phyloP scores from a whole-genome alignment of 2,113 vertebrate genomes.

The Ranitomeya imitator region DNA sequence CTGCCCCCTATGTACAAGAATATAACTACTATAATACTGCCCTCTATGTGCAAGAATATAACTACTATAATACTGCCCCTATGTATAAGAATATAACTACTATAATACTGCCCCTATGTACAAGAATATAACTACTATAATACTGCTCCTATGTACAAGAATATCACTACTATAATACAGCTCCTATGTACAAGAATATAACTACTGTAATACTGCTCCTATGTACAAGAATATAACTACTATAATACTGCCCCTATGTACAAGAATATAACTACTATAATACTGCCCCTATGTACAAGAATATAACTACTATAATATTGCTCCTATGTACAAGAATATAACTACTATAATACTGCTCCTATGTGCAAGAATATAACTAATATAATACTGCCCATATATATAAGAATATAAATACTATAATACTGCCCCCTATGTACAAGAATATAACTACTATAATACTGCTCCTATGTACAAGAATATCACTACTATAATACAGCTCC shows the following conservation, averaged over 20 bases:
- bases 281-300: constrained; percentile 10
- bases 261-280: constrained; percentile 11
- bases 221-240: constrained; percentile 4
- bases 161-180: constrained; percentile 11
- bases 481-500: too few species aligned
- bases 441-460: too few species aligned
- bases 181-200: constrained; percentile 10
- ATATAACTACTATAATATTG: constrained; percentile 5
- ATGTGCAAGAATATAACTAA: too few species aligned
- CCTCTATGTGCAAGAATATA: too few species aligned
- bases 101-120: too few species aligned
- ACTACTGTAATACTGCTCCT: constrained; percentile 7
- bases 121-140: not conserved
- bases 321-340: constrained; percentile 4
- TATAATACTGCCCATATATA: too few species aligned
- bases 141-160: not conserved
- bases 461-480: too few species aligned
- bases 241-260: not conserved
- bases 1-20: too few species aligned
- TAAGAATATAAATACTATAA: too few species aligned
- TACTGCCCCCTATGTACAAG: too few species aligned
- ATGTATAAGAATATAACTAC: too few species aligned
- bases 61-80: not conserved
- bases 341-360: not conserved
- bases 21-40: too few species aligned